These are phyloP conservation scores for Mormoops blainvillei DNA, from an alignment of 2,113 vertebrate species.

Conservation along the genomic window DNA sequence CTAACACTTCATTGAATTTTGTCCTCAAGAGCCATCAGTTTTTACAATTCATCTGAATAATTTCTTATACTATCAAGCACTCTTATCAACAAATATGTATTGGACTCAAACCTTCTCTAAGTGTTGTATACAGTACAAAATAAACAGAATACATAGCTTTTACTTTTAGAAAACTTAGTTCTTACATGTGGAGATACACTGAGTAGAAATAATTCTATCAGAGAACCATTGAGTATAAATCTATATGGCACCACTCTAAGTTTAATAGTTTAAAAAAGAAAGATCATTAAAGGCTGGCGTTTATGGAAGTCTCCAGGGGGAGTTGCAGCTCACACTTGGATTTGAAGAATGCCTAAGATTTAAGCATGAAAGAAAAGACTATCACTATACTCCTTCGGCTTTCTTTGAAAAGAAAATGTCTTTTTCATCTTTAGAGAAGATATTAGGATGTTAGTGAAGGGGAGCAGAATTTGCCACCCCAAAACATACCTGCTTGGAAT, in stretches of 20 bases:
- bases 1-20: neutral
- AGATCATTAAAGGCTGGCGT: neutral
- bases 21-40: neutral
- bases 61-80: neutral
- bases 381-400: neutral
- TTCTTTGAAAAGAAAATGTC: neutral
- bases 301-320: neutral
- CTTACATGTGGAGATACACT: neutral
- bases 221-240: neutral
- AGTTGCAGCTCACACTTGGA: neutral
- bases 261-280: neutral
- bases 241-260: neutral
- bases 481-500: neutral
- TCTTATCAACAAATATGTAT: neutral
- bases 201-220: slow-evolving; percentile 23
- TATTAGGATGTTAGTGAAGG: neutral
- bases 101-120: neutral
- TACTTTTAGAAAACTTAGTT: neutral
- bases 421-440: neutral
- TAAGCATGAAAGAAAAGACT: neutral
- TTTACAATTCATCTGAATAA: neutral
- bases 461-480: neutral
- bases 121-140: neutral
- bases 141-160: neutral
- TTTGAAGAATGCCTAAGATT: neutral